phyloP scores from a whole-genome alignment of 2,888 invertebrate species.

The Chalcis sispes region DNA sequence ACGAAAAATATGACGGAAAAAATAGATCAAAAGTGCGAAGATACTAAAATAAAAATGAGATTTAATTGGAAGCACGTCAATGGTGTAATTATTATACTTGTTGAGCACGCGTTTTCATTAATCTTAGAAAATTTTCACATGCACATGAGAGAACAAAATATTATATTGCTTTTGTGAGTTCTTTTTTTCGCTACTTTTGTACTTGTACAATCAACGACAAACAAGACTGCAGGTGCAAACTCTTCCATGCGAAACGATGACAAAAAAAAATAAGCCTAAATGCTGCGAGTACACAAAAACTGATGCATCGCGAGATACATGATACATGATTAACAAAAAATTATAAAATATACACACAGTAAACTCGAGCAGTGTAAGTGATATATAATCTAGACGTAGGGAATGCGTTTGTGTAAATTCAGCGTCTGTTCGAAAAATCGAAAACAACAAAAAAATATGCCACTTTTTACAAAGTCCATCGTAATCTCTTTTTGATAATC shows the following conservation, averaged over 20 bases:
- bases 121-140: constrained; percentile 38
- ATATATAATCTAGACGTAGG: constrained; percentile 74
- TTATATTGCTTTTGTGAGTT: constrained; percentile 48
- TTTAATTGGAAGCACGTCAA: constrained; percentile 46
- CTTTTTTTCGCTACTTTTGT: constrained; percentile 55
- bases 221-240: constrained; percentile 59
- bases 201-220: constrained; percentile 55
- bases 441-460: constrained; percentile 59
- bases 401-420: constrained; percentile 72
- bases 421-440: constrained; percentile 67
- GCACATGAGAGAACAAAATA: constrained; percentile 43
- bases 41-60: constrained; percentile 48
- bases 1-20: constrained; percentile 41
- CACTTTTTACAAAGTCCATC: constrained; percentile 67
- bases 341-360: constrained; percentile 63
- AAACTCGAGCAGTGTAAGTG: constrained; percentile 73
- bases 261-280: constrained; percentile 55
- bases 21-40: constrained; percentile 41
- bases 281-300: constrained; percentile 53
- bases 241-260: constrained; percentile 57
- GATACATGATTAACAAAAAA: constrained; percentile 50
- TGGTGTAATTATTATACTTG: constrained; percentile 42
- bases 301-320: constrained; percentile 47
- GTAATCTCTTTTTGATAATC: constrained; percentile 72
- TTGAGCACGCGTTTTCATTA: constrained; percentile 47